phyloP scores from a whole-genome alignment of 2,888 invertebrate species.

The Piscicola geometra region DNA sequence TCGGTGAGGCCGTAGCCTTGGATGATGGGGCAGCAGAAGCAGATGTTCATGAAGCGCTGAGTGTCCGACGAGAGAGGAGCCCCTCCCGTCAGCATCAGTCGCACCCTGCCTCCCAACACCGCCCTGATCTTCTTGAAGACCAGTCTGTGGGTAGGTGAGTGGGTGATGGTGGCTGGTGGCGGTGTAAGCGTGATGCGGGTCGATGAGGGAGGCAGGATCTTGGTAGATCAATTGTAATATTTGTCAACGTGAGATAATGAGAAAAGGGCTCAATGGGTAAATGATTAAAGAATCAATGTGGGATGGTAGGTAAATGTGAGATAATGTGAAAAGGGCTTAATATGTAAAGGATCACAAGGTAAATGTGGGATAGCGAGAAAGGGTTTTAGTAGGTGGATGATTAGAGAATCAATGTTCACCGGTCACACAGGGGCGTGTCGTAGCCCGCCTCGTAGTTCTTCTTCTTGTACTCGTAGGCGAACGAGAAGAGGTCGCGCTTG shows the following conservation, averaged over 20 bases:
- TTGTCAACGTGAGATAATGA: too few species aligned
- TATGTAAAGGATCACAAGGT: too few species aligned
- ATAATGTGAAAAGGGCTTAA: too few species aligned
- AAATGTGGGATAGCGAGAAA: too few species aligned
- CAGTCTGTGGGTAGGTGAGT: too few species aligned
- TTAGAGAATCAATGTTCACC: constrained; percentile 47
- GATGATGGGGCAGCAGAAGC: constrained; percentile 81
- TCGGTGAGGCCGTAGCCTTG: constrained; percentile 97
- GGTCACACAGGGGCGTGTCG: constrained; percentile 58
- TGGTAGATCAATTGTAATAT: too few species aligned
- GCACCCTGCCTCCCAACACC: constrained; percentile 76
- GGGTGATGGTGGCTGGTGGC: constrained; percentile 35
- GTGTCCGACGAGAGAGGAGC: constrained; percentile 93
- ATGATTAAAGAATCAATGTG: too few species aligned
- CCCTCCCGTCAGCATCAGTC: constrained; percentile 84
- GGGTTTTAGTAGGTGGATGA: too few species aligned
- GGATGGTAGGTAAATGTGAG: too few species aligned
- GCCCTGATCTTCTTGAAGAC: constrained; percentile 66
- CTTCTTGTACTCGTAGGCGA: constrained; percentile 87
- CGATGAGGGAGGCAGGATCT: too few species aligned
- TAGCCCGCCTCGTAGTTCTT: constrained; percentile 69
- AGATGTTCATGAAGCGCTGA: constrained; percentile 84
- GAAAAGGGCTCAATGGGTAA: too few species aligned
- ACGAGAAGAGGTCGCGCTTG: constrained; percentile 80
- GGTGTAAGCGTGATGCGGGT: not conserved